Evolutionary conservation across 2,113 vertebrate genomes (phyloP).

Genomic region (Eulemur macaco): DNA sequence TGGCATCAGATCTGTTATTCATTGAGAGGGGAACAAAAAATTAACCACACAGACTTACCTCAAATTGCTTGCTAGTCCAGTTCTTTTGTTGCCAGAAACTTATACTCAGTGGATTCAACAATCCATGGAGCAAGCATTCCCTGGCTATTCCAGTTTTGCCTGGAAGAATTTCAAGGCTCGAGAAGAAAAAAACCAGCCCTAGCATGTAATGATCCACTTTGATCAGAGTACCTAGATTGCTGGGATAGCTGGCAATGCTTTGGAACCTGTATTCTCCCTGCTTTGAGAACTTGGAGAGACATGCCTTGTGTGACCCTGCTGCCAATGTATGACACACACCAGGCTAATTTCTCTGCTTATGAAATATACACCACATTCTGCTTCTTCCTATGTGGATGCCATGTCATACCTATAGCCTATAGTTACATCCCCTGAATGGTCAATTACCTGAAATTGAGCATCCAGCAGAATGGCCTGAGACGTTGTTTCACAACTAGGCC

Average conservation of each 20-base stretch:
- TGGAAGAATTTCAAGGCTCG: neutral
- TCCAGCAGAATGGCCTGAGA: neutral
- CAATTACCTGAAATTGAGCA: neutral
- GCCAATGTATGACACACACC: too few relatives aligned
- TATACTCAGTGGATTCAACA: neutral
- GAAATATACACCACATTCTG: neutral
- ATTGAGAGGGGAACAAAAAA: neutral
- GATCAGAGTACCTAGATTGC: neutral
- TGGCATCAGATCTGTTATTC: slow-evolving; percentile 10
- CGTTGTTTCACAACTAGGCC: neutral
- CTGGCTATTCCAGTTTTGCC: neutral
- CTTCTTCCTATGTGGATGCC: neutral
- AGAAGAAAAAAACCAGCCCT: neutral
- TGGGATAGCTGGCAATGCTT: neutral
- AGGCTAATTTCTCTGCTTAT: neutral
- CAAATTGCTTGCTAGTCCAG: neutral
- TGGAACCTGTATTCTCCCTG: neutral
- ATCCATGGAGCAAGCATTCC: neutral
- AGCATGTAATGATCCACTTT: neutral
- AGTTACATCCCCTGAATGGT: neutral
- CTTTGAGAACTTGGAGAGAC: neutral
- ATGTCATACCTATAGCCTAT: neutral
- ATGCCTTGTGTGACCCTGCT: too few relatives aligned
- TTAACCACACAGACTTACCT: neutral
- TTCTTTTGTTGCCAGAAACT: slow-evolving; percentile 8